Base-by-base conservation (phyloP, 2,113 vertebrate genomes). In the Percina caprodes region DNA sequence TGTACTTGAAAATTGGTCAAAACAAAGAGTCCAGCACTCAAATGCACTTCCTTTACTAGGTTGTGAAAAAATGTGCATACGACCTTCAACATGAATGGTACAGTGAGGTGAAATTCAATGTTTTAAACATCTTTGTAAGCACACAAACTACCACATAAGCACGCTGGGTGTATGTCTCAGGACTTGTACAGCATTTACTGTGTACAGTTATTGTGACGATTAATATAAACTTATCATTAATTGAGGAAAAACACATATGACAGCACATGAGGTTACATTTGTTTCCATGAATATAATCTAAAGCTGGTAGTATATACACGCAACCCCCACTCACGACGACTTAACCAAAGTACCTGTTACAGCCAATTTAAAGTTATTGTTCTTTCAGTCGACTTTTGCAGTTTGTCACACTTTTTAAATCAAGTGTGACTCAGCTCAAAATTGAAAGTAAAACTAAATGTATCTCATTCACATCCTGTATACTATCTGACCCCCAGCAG, bases 391-490 rank as follows among this genome's bases (percentile, higher is more conserved):
- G 14, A 67, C 60, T 71, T 85, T 79, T 77, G 73, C 89, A 80
- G 80, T 88, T 78, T 48, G 65, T 86, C 82, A 74, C 58, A 77
- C 71, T 83, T 26, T 79, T 58, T 66, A 83, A 90, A 84, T 86
- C 86, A 75, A 88, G 78, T 87, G 87, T 88, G 88, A 75, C 87
- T 90, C 84, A 56, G 72, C 84, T 82, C 75, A 49, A 66, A 83
- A 83, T 71, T 88, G 60, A 84, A 78, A 79, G 60, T 77, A 88
- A 90, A 88, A 83, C 48, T 69, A 45, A 91, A 89, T 85, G 89
- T 79, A 92, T 88, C 76, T 93, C 81, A 91, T 91, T 92, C 84
- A 82, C 88, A 88, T 89, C 86, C 86, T 87, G 86, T 84, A 69
- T 87, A 87, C 88, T 89, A 84, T 91, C 51, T 93, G 91, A 91